These are phyloP conservation scores for Gryon sp. DNA, from an alignment of 1,140 invertebrate species.

Conservation along the genomic window DNA sequence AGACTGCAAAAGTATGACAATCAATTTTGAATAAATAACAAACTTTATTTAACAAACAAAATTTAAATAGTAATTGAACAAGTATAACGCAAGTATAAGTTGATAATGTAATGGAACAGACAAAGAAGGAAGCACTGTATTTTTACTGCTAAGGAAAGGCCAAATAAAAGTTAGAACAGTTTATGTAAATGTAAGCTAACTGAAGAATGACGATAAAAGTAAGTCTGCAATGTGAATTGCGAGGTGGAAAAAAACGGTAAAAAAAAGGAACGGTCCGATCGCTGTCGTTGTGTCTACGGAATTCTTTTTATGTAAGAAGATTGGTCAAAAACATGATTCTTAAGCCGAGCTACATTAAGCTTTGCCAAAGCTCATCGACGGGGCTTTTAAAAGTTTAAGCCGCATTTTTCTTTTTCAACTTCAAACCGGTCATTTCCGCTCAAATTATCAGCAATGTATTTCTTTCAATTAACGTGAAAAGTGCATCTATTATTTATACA, in stretches of 20 bases:
- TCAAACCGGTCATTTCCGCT: no score
- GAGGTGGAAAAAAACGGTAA: background rate
- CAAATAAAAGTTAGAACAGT: no score
- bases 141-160: no score
- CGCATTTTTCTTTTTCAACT: slow-evolving; percentile 9
- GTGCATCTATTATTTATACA: no score
- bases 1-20: background rate
- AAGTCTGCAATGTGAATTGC: background rate
- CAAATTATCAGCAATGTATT: no score
- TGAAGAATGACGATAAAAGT: background rate
- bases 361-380: slow-evolving; percentile 14
- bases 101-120: no score
- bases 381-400: slow-evolving; percentile 23
- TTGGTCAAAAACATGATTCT: slow-evolving; percentile 26
- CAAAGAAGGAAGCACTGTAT: no score
- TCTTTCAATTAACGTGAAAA: no score
- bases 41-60: background rate
- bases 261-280: slow-evolving; percentile 5
- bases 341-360: slow-evolving; percentile 8
- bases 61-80: no score
- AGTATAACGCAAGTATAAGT: background rate
- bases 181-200: background rate
- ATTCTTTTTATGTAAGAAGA: slow-evolving; percentile 28
- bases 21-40: background rate
- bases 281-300: background rate